Conservation (phyloP, 2,888 invertebrate genomes). For the Scelioninae gen. 1 region DNA sequence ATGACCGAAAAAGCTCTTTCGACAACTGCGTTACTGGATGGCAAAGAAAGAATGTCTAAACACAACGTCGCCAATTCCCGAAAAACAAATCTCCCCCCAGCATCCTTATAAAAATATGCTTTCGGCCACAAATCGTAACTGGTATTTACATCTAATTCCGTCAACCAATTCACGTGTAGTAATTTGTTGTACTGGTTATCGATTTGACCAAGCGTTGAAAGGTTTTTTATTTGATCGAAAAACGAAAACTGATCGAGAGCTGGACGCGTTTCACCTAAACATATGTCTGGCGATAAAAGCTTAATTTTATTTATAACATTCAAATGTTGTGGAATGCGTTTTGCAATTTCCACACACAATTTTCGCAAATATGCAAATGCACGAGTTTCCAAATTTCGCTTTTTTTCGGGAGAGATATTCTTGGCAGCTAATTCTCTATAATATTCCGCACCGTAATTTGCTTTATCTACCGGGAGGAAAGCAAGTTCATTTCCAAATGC, state of each 20-base stretch:
- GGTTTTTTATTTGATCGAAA: constrained; percentile 9
- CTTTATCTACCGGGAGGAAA: background rate
- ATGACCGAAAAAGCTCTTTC: constrained; percentile 64
- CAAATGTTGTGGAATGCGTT: constrained; percentile 38
- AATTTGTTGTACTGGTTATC: constrained; percentile 49
- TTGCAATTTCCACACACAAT: constrained; percentile 31
- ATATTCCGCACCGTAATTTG: constrained; percentile 17
- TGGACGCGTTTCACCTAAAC: constrained; percentile 45
- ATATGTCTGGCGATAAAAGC: constrained; percentile 37
- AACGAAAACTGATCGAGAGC: constrained; percentile 35
- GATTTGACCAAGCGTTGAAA: constrained; percentile 21
- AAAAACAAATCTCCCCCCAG: constrained; percentile 49
- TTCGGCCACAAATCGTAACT: constrained; percentile 48
- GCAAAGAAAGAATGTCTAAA: constrained; percentile 43
- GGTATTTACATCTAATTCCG: constrained; percentile 7
- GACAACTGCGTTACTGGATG: constrained; percentile 60
- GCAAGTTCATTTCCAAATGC: constrained; percentile 1
- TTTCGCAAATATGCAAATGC: constrained; percentile 39
- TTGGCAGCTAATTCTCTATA: background rate
- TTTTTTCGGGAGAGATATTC: constrained; percentile 6
- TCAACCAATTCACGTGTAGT: constrained; percentile 20
- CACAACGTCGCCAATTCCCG: constrained; percentile 38
- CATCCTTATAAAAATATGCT: constrained; percentile 47
- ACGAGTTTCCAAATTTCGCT: constrained; percentile 23
- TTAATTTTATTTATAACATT: constrained; percentile 26